Base-by-base conservation (phyloP, 1,140 invertebrate genomes). In the Listronotus bonariensis region DNA sequence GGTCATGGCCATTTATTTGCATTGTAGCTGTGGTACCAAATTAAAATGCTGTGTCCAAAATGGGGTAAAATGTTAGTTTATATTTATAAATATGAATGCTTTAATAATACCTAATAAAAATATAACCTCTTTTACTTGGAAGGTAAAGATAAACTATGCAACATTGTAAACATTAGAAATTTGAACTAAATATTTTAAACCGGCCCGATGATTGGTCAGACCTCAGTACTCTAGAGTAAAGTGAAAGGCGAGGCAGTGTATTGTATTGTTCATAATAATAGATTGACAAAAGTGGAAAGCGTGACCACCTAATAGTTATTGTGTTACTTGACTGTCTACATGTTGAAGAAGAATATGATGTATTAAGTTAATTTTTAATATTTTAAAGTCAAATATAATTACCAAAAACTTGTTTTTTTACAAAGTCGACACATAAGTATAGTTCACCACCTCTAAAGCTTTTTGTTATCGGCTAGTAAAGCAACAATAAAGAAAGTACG, bases 211-310 rank as follows among this genome's bases (percentile, higher is more conserved):
- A 57, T 57, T 57, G 55, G 55, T 26, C 55, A 57, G 38, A 46
- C 40, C 14, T 17, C 26, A 17, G 26, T 45, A 46, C 55, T 20
- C 41, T 31, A 45, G 59, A 53, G 31, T 54, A 32, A 26, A 60
- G 56, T 60, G 49, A 66, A 66, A 54, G 64, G 48, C 46, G 54
- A 64, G 15, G 51, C 41, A 17, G 61, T 68, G 55, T 51, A 68
- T 61, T 61, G 32, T 60, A 66, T 68, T 68, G 67, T 66, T 65
- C 45, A 53, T 53, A 53, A 53, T 53, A 53, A 53, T 53, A 49
- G 59, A 68, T 68, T 68, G 67, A 68, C 63, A 68, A 65, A 49
- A 61, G 62, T 65, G 62, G 63, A 68, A 68, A 68, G 67, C 67
- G 67, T 68, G 63, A 68, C 67, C 51, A 38, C 34, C 51, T 53